Conservation (phyloP, 2,888 invertebrate species). For the Frankliniella fusca region DNA sequence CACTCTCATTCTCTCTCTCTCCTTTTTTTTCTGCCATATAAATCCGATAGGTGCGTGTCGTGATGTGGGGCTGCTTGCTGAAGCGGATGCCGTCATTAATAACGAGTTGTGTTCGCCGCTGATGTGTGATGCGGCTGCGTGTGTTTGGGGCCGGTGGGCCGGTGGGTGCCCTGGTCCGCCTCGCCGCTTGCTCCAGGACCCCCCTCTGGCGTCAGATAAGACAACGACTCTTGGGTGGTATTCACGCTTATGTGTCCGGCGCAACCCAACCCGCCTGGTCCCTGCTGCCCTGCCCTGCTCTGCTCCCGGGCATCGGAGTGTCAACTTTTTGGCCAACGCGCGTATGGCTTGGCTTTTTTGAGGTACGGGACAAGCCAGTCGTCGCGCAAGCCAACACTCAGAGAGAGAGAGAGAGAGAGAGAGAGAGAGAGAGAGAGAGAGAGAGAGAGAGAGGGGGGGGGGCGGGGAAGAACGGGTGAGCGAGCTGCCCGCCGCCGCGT, state of each 20-base stretch:
- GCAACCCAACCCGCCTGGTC: not conserved
- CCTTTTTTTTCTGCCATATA: not conserved
- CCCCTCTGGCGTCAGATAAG: conserved; percentile 18
- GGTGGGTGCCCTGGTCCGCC: not conserved
- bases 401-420: too few relatives aligned
- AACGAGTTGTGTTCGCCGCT: conserved; percentile 14
- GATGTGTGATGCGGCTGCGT: conserved; percentile 9
- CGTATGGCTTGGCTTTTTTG: not conserved
- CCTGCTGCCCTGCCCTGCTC: not conserved
- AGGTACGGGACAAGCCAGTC: not conserved
- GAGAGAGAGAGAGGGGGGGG: too few relatives aligned
- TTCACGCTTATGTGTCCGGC: not conserved
- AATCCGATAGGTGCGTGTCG: conserved; percentile 8
- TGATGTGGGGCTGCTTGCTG: conserved; percentile 12
- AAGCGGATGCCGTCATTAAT: not conserved
- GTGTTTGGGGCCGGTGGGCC: not conserved
- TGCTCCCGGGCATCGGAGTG: not conserved
- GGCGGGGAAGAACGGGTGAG: too few relatives aligned
- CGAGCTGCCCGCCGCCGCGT: too few relatives aligned
- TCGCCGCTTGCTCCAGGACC: not conserved
- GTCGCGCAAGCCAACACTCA: too few relatives aligned
- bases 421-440: too few relatives aligned
- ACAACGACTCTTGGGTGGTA: conserved; percentile 7
- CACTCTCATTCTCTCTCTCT: too few relatives aligned
- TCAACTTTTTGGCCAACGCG: not conserved